These are phyloP conservation scores for Polydesmus complanatus DNA, from an alignment of 2,888 invertebrate species.

Conservation along the genomic window DNA sequence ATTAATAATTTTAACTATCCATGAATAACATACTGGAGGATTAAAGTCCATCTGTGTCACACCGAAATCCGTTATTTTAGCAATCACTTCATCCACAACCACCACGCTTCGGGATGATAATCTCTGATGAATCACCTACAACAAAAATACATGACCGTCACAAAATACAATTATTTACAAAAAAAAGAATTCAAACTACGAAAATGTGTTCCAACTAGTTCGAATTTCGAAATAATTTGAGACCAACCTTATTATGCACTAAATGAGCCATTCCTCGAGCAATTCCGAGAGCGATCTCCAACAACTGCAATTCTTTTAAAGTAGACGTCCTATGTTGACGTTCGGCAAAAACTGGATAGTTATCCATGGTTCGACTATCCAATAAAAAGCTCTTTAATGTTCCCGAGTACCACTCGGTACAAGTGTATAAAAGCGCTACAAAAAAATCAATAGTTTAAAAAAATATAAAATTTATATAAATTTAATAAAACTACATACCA, in stretches of 20 bases:
- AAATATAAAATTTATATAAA: not conserved
- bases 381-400: constrained; percentile 56
- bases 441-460: not conserved
- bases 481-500: constrained; percentile 18
- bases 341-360: constrained; percentile 32
- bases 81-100: constrained; percentile 47
- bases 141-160: constrained; percentile 8
- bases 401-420: constrained; percentile 52
- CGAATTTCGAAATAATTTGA: not conserved
- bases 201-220: not conserved
- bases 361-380: constrained; percentile 39
- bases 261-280: constrained; percentile 57
- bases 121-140: constrained; percentile 46
- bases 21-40: constrained; percentile 42
- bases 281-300: constrained; percentile 52
- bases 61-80: constrained; percentile 63
- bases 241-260: constrained; percentile 44
- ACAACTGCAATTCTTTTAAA: constrained; percentile 46
- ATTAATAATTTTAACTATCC: too few species aligned
- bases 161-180: not conserved
- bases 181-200: not conserved
- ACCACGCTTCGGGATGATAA: constrained; percentile 57
- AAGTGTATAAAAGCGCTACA: constrained; percentile 47
- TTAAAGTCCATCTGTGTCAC: constrained; percentile 50
- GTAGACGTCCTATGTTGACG: constrained; percentile 40